These are phyloP conservation scores for Gallinago undulata DNA, from an alignment of 2,113 vertebrate genomes.

Conservation along the genomic window DNA sequence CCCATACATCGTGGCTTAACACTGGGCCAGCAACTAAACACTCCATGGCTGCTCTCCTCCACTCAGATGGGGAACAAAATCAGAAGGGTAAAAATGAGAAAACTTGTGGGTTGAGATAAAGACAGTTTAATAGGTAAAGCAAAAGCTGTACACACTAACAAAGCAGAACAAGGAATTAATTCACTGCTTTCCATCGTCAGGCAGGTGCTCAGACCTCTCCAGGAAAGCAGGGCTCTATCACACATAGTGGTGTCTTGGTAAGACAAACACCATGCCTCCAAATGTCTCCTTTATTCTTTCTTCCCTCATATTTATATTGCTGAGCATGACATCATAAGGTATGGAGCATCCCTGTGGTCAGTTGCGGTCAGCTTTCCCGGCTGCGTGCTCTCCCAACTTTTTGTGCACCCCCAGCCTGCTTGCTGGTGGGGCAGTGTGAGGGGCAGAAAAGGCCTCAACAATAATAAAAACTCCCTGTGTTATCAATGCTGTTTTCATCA, in stretches of 20 bases:
- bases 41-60: rapidly evolving
- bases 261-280: rapidly evolving
- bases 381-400: not conserved
- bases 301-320: not conserved
- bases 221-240: not conserved
- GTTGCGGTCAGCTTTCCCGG: rapidly evolving
- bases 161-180: not conserved
- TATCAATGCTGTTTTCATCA: not conserved
- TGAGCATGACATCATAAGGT: rapidly evolving
- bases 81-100: not conserved
- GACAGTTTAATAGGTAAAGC: not conserved
- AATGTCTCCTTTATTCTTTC: not conserved
- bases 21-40: rapidly evolving
- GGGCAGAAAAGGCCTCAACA: not conserved
- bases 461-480: rapidly evolving
- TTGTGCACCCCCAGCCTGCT: rapidly evolving
- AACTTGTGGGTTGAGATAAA: not conserved
- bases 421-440: rapidly evolving
- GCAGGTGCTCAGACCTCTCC: not conserved
- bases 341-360: not conserved
- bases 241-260: rapidly evolving
- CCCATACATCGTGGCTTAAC: rapidly evolving
- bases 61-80: not conserved
- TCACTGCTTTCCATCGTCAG: rapidly evolving
- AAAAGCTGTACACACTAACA: rapidly evolving